These are phyloP conservation scores for Nyctereutes procyonoides DNA, from an alignment of 2,113 vertebrate species.

Conservation along the genomic window DNA sequence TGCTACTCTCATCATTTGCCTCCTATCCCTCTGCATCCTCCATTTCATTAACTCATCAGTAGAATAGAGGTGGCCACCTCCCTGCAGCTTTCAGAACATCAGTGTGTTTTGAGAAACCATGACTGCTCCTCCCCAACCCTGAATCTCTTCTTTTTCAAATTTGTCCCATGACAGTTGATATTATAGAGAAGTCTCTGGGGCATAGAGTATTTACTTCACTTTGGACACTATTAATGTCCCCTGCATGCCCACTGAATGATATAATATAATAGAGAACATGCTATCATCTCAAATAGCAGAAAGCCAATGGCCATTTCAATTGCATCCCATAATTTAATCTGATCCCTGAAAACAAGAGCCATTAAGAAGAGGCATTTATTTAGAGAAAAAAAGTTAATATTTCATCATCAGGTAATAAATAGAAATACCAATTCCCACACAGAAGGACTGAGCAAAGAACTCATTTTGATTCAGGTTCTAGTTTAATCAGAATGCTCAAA, in stretches of 20 bases:
- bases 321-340: constrained; percentile 66
- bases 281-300: constrained; percentile 72
- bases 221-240: background rate
- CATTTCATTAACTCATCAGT: background rate
- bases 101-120: background rate
- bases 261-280: background rate
- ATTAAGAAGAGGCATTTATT: constrained; percentile 70
- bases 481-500: constrained; percentile 71
- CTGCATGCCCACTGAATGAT: background rate
- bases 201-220: background rate
- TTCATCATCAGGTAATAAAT: constrained; percentile 65
- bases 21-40: background rate
- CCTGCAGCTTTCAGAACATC: background rate
- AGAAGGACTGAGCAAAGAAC: constrained; percentile 58
- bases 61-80: background rate
- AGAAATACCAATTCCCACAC: constrained; percentile 53
- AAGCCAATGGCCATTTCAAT: constrained; percentile 59
- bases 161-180: background rate
- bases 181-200: background rate
- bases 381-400: constrained; percentile 61
- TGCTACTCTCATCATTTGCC: background rate
- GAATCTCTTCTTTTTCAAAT: background rate
- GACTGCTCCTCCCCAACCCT: background rate
- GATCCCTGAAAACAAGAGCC: constrained; percentile 46
- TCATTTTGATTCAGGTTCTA: constrained; percentile 65